Percentiles rank a stretch among this genome's conserved stretches.
phyloP scores from a whole-genome alignment of 2,888 invertebrate genomes.

The Palloptera scutellata region DNA sequence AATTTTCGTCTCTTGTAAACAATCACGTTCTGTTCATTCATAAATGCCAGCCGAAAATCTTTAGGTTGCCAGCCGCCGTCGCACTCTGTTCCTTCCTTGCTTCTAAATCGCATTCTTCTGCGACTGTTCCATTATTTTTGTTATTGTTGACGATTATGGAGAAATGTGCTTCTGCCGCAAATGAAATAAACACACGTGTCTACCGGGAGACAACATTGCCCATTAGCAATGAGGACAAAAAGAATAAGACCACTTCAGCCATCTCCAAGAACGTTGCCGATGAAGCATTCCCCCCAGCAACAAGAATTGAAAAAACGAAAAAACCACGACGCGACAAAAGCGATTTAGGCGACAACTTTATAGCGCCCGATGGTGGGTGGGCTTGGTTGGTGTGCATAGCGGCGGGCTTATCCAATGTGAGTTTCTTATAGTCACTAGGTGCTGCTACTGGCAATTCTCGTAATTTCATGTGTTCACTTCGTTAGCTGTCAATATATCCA shows the following conservation, averaged over 20 bases:
- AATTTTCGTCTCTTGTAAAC: too few relatives aligned
- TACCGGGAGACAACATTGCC: slow-evolving; percentile 55
- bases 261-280: background rate
- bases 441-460: background rate
- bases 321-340: slow-evolving; percentile 62
- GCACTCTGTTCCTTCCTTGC: too few relatives aligned
- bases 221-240: slow-evolving; percentile 33
- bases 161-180: slow-evolving; percentile 6
- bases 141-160: slow-evolving; percentile 5
- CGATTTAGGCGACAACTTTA: slow-evolving; percentile 67
- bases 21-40: too few relatives aligned
- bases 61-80: too few relatives aligned
- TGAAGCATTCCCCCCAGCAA: background rate
- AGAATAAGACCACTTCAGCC: slow-evolving; percentile 29
- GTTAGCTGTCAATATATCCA: slow-evolving; percentile 72
- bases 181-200: slow-evolving; percentile 26
- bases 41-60: too few relatives aligned
- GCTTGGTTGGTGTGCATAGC: slow-evolving; percentile 76
- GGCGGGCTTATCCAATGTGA: slow-evolving; percentile 77
- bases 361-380: slow-evolving; percentile 81
- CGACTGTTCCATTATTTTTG: too few relatives aligned
- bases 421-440: slow-evolving; percentile 50
- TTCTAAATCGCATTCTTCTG: too few relatives aligned
- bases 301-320: slow-evolving; percentile 38
- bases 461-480: slow-evolving; percentile 46